Conservation (phyloP, 1,140 invertebrate species). For the Triops longicaudatus region DNA sequence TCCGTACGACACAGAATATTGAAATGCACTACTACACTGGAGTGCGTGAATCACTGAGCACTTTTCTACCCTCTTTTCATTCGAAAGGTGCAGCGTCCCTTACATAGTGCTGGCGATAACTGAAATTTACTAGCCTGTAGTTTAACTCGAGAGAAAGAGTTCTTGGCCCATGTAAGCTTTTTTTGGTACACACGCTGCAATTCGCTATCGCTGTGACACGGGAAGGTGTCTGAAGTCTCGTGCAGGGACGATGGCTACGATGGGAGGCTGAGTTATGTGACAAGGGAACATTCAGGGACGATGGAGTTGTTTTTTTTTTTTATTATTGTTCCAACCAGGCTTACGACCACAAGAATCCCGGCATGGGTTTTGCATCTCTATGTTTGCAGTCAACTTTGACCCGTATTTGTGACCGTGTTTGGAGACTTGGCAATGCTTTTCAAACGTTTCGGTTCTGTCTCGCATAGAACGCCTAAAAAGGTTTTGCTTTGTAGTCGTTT, state of each 20-base stretch:
- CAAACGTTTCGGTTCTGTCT: background rate
- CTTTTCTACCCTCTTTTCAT: too few species aligned
- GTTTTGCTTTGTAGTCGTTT: background rate
- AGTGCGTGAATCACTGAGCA: too few species aligned
- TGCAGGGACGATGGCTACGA: background rate
- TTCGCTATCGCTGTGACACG: background rate
- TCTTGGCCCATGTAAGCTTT: background rate
- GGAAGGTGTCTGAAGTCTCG: background rate
- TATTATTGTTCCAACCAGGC: background rate
- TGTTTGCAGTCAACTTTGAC: background rate
- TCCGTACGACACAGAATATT: too few species aligned
- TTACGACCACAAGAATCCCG: background rate
- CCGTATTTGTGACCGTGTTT: background rate
- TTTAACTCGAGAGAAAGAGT: background rate
- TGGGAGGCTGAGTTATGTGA: conserved; percentile 5
- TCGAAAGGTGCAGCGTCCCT: too few species aligned
- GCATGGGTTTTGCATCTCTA: background rate
- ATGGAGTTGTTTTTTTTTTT: background rate
- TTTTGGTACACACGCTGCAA: background rate
- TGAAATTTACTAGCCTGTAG: too few species aligned
- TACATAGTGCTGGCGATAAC: too few species aligned
- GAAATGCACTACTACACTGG: too few species aligned
- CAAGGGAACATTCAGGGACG: background rate
- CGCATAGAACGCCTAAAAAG: background rate
- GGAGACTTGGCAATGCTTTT: background rate